Percentiles rank a stretch among this genome's conserved stretches.
phyloP scores from a whole-genome alignment of 2,797 vertebrate species.

The Allobates femoralis region DNA sequence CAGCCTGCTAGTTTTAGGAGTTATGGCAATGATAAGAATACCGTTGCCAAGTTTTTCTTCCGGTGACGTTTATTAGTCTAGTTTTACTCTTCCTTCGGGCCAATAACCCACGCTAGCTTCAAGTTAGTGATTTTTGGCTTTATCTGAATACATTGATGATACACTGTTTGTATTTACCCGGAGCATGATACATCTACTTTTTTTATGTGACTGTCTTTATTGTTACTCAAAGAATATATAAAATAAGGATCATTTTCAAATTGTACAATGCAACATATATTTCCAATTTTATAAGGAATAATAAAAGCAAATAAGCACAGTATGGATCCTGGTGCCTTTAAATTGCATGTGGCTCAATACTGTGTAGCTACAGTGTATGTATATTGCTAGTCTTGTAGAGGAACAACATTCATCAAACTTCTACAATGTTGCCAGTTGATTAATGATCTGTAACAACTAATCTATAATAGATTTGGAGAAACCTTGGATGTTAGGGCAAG shows the following conservation, averaged over 20 bases:
- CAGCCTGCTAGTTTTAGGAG: no score
- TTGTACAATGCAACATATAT: neutral
- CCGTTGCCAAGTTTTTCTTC: no score
- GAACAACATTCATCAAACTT: slow-evolving; percentile 50
- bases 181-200: neutral
- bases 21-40: no score
- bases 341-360: slow-evolving; percentile 24
- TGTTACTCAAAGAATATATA: neutral
- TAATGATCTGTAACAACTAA: slow-evolving; percentile 46
- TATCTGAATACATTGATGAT: neutral
- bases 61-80: no score
- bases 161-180: neutral
- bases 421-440: slow-evolving; percentile 40
- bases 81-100: no score
- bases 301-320: neutral
- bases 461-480: slow-evolving; percentile 51
- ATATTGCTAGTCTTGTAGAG: slow-evolving; percentile 34
- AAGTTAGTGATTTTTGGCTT: no score
- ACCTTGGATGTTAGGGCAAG: slow-evolving; percentile 38
- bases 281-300: neutral
- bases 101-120: no score
- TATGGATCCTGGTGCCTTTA: slow-evolving; percentile 4
- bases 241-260: neutral
- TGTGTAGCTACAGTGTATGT: slow-evolving; percentile 24
- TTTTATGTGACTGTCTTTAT: neutral